Conservation (phyloP, 2,113 vertebrate genomes). For the Globicephala melas region DNA sequence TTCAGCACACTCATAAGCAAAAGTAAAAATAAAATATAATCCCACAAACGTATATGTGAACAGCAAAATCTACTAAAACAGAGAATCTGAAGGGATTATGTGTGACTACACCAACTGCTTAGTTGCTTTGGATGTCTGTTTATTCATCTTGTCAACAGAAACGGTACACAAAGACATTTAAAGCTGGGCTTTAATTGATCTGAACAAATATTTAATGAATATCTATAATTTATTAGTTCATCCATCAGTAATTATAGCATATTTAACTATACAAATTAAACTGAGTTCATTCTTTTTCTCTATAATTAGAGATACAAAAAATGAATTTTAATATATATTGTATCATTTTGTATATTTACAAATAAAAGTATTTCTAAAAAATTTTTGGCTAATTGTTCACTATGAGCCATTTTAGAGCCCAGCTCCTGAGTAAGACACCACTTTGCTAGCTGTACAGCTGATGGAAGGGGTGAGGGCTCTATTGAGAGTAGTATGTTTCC, state of each 20-base stretch:
- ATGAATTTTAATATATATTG: neutral
- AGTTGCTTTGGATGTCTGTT: neutral
- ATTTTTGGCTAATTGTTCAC: neutral
- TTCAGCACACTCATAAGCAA: neutral
- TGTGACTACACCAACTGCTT: neutral
- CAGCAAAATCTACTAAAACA: neutral
- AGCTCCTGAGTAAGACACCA: neutral
- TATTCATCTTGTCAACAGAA: neutral
- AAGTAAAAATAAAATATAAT: neutral
- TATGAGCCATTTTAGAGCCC: neutral
- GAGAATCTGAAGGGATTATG: neutral
- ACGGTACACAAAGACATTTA: neutral
- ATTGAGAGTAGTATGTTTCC: neutral
- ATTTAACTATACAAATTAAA: constrained; percentile 25
- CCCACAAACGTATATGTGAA: neutral
- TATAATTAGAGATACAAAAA: neutral
- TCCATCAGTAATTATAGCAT: neutral
- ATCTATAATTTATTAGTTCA: neutral
- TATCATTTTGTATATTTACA: neutral
- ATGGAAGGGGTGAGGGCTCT: neutral
- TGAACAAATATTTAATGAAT: constrained; percentile 13
- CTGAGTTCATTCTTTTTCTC: neutral
- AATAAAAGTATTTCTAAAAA: neutral
- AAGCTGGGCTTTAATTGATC: neutral
- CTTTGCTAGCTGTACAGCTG: neutral